phyloP scores from a whole-genome alignment of 2,113 vertebrate genomes.

The Atractosteus spatula region DNA sequence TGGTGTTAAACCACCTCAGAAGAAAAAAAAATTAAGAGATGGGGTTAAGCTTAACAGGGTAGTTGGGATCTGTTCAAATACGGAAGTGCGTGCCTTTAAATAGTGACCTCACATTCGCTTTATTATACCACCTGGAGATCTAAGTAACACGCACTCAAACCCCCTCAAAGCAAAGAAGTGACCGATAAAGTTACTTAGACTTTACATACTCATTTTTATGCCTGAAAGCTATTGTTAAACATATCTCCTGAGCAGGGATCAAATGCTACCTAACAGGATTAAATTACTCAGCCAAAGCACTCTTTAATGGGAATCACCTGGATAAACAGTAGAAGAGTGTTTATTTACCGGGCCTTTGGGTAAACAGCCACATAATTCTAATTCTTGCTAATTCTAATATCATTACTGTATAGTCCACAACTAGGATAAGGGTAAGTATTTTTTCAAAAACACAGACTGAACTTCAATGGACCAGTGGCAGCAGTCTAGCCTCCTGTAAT shows the following conservation, averaged over 20 bases:
- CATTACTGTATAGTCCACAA: constrained; percentile 1
- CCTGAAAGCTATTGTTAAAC: constrained; percentile 5
- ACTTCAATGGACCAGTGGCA: too few relatives aligned
- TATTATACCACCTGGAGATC: background rate
- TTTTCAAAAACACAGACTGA: too few relatives aligned
- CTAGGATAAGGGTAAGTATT: background rate
- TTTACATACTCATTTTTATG: background rate
- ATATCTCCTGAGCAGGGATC: background rate
- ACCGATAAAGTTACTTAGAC: background rate
- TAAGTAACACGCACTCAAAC: background rate
- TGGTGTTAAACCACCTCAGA: too few relatives aligned
- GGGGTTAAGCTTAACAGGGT: too few relatives aligned
- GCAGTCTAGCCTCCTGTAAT: too few relatives aligned
- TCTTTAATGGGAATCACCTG: constrained; percentile 3
- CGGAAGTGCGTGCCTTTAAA: constrained; percentile 28
- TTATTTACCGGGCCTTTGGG: constrained; percentile 10
- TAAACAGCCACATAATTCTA: constrained; percentile 1
- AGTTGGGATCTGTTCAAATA: constrained; percentile 7
- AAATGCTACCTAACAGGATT: constrained; percentile 14
- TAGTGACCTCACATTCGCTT: background rate
- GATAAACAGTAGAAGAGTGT: background rate
- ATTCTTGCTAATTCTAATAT: background rate
- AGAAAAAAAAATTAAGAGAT: too few relatives aligned
- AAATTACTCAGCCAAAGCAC: background rate
- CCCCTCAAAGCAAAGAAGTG: background rate